Evolutionary conservation across 2,888 invertebrate genomes (phyloP), one percentile per base, ranked within the genome.

Genomic region (Fragum fragum): DNA sequence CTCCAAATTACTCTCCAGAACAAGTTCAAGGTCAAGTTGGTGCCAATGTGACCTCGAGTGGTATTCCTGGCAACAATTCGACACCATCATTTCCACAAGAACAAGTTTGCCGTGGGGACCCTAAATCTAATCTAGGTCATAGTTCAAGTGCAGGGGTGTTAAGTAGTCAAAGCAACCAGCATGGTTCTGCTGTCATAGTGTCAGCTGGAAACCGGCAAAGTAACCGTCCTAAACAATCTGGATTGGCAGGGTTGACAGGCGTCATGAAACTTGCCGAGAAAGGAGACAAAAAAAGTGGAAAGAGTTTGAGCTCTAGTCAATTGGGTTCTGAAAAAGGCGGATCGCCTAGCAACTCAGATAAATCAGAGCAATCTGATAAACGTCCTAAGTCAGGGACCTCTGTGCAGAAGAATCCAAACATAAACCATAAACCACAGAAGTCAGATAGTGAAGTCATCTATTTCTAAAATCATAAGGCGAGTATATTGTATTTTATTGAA

Each of bases 201-300:
- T 71, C 85, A 6, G 77, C 53, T 1, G 81, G 81, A 5, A 77
- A 69, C 69, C 42, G 85, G 52, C 75, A 83, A 36, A 83, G 83
- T 73, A 87, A 76, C 74, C 81, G 77, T 59, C 83, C 83, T 59
- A 86, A 85, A 75, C 88, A 76, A 26, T 73, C 83, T 3, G 79
- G 81, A 7, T 77, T 86, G 6, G 85, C 87, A 28, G 81, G 82
- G 55, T 78, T 91, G 42, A 83, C 88, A 18, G 77, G 79, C 26
- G 84, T 92, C 23, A 88, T 92, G 85, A 91, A 91, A 81, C 83
- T 92, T 55, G 90, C 92, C 5, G 91, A 92, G 61, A 90, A 91
- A 36, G 83, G 83, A 29, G 86, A 86, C 36, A 82, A 74, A n/a
- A 88, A 86, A 42, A 75, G 81, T 29, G 88, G 79, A 72, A 77